phyloP scores from a whole-genome alignment of 2,888 invertebrate species.

The Melinaea menophilus region DNA sequence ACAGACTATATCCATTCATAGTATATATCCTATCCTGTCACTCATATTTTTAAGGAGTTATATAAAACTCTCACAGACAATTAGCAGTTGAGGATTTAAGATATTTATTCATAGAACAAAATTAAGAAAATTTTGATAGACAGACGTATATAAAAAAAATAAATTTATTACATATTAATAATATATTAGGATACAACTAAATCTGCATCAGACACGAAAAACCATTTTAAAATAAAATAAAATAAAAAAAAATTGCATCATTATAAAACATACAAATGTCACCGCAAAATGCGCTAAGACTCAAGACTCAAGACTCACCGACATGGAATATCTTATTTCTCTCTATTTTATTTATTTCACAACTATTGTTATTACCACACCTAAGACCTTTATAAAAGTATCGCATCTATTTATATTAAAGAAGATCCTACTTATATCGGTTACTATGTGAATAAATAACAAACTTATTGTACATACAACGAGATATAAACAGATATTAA shows the following conservation, averaged over 20 bases:
- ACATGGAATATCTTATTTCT: slow-evolving; percentile 26
- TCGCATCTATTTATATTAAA: slow-evolving; percentile 72
- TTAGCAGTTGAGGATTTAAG: neutral
- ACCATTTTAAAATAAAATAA: slow-evolving; percentile 42
- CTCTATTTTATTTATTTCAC: slow-evolving; percentile 67
- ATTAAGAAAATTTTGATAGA: too few species aligned
- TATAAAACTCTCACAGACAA: neutral
- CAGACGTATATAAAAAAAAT: too few species aligned
- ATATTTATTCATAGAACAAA: too few species aligned
- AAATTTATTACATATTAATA: too few species aligned
- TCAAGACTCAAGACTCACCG: slow-evolving; percentile 24
- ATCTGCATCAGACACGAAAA: slow-evolving; percentile 70
- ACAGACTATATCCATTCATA: slow-evolving; percentile 27
- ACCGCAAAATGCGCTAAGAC: slow-evolving; percentile 30
- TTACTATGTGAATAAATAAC: slow-evolving; percentile 56
- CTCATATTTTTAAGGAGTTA: slow-evolving; percentile 10
- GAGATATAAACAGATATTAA: slow-evolving; percentile 49
- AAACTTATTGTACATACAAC: slow-evolving; percentile 51
- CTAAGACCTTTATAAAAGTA: slow-evolving; percentile 75
- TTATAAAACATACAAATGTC: slow-evolving; percentile 66
- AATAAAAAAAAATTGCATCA: slow-evolving; percentile 54
- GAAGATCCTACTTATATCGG: slow-evolving; percentile 63
- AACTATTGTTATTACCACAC: slow-evolving; percentile 72
- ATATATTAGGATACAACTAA: slow-evolving; percentile 38
- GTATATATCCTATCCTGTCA: slow-evolving; percentile 36